These are phyloP conservation scores for Siniperca scherzeri DNA, from an alignment of 2,797 vertebrate species.

Conservation along the genomic window DNA sequence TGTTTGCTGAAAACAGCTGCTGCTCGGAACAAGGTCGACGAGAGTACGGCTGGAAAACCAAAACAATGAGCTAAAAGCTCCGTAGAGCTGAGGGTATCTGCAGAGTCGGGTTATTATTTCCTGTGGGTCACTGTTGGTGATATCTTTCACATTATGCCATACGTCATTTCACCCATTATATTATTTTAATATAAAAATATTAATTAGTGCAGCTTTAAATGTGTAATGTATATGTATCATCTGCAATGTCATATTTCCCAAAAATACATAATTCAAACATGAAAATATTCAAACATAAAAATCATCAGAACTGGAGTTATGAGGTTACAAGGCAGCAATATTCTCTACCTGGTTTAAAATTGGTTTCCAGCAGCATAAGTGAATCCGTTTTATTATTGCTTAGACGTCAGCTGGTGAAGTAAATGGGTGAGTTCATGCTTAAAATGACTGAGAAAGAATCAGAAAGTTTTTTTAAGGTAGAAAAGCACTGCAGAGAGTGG, in stretches of 20 bases:
- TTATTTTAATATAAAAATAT: neutral
- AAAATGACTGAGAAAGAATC: neutral
- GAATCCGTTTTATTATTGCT: neutral
- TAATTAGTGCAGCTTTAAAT: neutral
- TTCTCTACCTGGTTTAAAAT: neutral
- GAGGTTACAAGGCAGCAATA: neutral
- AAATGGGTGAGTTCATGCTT: neutral
- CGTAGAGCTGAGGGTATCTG: neutral
- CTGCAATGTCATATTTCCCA: neutral
- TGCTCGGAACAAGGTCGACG: neutral
- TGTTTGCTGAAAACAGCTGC: neutral
- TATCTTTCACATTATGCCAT: neutral
- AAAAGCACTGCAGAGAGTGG: neutral
- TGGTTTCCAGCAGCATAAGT: slow-evolving; percentile 5
- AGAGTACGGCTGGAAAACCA: neutral
- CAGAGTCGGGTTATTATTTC: neutral
- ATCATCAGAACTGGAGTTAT: neutral
- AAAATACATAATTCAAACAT: neutral
- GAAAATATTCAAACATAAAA: neutral
- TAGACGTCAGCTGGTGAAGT: neutral
- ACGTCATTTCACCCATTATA: neutral
- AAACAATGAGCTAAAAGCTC: neutral
- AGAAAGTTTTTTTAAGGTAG: neutral
- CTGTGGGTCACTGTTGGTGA: neutral
- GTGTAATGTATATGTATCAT: too few relatives aligned